Evolutionary conservation across 2,888 invertebrate species (phyloP).

Genomic region (Chalcosyrphus nemorum): DNA sequence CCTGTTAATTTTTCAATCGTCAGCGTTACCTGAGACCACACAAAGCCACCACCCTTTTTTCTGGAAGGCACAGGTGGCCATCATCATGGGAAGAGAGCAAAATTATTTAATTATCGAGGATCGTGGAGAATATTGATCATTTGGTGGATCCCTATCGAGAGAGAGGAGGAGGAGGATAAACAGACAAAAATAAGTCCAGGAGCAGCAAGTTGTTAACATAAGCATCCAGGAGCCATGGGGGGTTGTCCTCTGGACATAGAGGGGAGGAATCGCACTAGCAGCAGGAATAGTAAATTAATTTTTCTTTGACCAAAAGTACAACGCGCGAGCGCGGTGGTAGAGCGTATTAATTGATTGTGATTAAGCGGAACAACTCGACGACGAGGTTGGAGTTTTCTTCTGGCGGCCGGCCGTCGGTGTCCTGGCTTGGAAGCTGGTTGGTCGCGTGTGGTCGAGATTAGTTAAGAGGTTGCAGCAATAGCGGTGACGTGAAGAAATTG

Average conservation of each 20-base stretch:
- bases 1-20: slow-evolving; percentile 70
- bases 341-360: slow-evolving; percentile 67
- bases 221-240: slow-evolving; percentile 48
- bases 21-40: slow-evolving; percentile 63
- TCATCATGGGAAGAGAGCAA: slow-evolving; percentile 20
- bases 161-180: too few species aligned
- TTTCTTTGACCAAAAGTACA: slow-evolving; percentile 51
- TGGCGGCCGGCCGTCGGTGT: too few species aligned
- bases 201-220: slow-evolving; percentile 67
- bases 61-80: slow-evolving; percentile 69
- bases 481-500: slow-evolving; percentile 37
- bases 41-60: slow-evolving; percentile 31
- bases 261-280: slow-evolving; percentile 6
- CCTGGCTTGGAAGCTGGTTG: slow-evolving; percentile 14
- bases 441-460: slow-evolving; percentile 72
- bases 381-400: not conserved
- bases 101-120: slow-evolving; percentile 63
- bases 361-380: slow-evolving; percentile 51
- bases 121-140: slow-evolving; percentile 62
- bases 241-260: not conserved
- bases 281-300: slow-evolving; percentile 57
- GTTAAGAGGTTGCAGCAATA: slow-evolving; percentile 40
- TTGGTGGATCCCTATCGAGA: slow-evolving; percentile 41
- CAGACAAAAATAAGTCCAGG: slow-evolving; percentile 60
- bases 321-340: slow-evolving; percentile 45